A percentile compares a stretch with the other conserved stretches of the same genome.
Evolutionary conservation across 2,113 vertebrate genomes (phyloP).

Genomic region (Neodontobutis hainanensis): DNA sequence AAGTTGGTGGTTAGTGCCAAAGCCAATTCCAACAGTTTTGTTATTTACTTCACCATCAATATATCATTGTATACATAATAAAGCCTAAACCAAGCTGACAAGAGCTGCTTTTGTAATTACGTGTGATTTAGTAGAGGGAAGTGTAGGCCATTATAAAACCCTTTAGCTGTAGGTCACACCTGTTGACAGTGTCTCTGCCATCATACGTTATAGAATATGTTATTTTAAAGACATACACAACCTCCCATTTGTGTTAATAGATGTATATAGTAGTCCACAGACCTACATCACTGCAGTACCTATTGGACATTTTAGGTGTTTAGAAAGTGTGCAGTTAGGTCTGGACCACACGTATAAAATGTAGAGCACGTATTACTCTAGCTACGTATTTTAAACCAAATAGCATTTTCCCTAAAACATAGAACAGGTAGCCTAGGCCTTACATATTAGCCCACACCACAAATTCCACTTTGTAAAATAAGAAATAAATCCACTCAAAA

Average conservation of each 20-base stretch:
- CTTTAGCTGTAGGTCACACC: conserved; percentile 10
- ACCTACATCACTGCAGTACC: too few relatives aligned
- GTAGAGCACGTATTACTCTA: too few relatives aligned
- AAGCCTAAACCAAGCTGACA: background rate
- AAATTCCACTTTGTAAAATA: conserved; percentile 2
- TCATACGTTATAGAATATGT: too few relatives aligned
- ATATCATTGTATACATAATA: conserved; percentile 33
- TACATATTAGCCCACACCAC: background rate
- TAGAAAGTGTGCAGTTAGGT: too few relatives aligned
- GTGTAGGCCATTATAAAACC: conserved; percentile 9
- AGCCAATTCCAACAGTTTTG: background rate
- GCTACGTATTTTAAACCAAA: too few relatives aligned
- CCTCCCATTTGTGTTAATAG: background rate
- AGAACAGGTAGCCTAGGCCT: background rate
- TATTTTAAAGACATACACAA: too few relatives aligned
- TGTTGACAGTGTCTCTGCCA: background rate
- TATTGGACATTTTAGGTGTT: too few relatives aligned
- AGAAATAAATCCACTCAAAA: conserved; percentile 31
- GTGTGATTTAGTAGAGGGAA: conserved; percentile 39
- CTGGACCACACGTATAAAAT: too few relatives aligned
- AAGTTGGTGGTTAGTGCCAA: conserved; percentile 2
- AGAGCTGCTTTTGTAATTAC: background rate
- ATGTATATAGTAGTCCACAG: too few relatives aligned
- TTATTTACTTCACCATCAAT: background rate
- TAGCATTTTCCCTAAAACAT: background rate